phyloP scores from a whole-genome alignment of 2,113 vertebrate species.

The Podilymbus podiceps region DNA sequence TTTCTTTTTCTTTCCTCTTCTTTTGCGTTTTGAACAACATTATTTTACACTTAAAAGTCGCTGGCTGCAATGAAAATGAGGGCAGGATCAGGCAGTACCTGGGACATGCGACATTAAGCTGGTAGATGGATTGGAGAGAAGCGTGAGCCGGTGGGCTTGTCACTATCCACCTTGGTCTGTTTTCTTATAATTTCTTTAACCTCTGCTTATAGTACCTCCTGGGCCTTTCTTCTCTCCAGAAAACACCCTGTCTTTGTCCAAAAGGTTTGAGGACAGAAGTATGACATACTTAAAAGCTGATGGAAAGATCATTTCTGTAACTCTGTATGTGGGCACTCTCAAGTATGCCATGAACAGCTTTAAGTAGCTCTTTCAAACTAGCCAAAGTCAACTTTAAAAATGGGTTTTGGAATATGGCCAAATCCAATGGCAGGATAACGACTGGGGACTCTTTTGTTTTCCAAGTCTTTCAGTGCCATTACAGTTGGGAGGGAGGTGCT shows the following conservation, averaged over 20 bases:
- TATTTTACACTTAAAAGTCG: background rate
- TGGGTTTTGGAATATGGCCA: background rate
- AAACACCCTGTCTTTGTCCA: background rate
- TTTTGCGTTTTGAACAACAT: background rate
- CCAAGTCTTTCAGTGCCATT: background rate
- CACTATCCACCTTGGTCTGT: background rate
- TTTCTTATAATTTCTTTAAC: background rate
- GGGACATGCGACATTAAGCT: rapidly evolving
- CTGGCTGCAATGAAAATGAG: background rate
- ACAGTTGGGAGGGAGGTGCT: background rate
- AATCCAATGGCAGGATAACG: rapidly evolving
- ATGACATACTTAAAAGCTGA: background rate
- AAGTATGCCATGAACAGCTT: rapidly evolving
- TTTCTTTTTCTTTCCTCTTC: background rate
- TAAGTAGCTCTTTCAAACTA: background rate
- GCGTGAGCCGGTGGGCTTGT: background rate
- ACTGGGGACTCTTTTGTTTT: background rate
- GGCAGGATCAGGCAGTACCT: background rate
- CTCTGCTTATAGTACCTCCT: background rate
- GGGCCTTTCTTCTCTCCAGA: background rate
- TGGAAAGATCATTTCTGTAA: background rate
- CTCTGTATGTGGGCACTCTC: background rate
- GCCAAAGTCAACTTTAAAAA: background rate
- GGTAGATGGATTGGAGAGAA: background rate
- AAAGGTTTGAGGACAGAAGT: background rate